Conservation (phyloP, 2,113 vertebrate genomes). For the Eudyptes chrysolophus region DNA sequence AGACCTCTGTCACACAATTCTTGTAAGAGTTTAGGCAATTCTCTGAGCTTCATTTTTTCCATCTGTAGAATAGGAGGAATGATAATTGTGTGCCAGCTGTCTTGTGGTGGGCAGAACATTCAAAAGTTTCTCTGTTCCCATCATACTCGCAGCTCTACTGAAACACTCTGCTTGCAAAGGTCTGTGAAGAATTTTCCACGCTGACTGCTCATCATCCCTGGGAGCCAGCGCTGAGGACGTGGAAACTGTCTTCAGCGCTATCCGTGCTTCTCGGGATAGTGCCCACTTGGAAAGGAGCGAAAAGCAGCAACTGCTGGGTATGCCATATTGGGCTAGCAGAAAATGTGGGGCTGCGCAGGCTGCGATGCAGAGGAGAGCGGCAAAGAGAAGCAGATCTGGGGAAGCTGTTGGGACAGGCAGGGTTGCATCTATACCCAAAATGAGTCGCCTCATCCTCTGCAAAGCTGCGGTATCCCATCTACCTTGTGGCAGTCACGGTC, state of each 20-base stretch:
- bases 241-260: background rate
- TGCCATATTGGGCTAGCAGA: background rate
- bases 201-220: background rate
- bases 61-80: slow-evolving; percentile 40
- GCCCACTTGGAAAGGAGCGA: background rate
- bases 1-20: slow-evolving; percentile 21
- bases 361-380: background rate
- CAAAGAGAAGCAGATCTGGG: background rate
- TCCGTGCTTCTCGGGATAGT: background rate
- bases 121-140: slow-evolving; percentile 23
- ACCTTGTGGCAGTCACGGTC: fast-evolving
- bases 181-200: slow-evolving; percentile 14
- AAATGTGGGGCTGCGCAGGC: background rate
- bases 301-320: background rate
- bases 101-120: slow-evolving; percentile 45
- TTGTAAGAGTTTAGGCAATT: slow-evolving; percentile 21
- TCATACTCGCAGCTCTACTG: background rate
- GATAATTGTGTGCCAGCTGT: slow-evolving; percentile 34
- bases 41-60: slow-evolving; percentile 19
- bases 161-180: background rate
- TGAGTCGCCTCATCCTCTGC: fast-evolving
- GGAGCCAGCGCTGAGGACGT: background rate
- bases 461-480: background rate
- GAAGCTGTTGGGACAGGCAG: background rate
- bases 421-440: background rate